Evolutionary conservation across 2,113 vertebrate species (phyloP), one percentile per base, ranked within the genome.

Genomic region (Glaucidium brasilianum): DNA sequence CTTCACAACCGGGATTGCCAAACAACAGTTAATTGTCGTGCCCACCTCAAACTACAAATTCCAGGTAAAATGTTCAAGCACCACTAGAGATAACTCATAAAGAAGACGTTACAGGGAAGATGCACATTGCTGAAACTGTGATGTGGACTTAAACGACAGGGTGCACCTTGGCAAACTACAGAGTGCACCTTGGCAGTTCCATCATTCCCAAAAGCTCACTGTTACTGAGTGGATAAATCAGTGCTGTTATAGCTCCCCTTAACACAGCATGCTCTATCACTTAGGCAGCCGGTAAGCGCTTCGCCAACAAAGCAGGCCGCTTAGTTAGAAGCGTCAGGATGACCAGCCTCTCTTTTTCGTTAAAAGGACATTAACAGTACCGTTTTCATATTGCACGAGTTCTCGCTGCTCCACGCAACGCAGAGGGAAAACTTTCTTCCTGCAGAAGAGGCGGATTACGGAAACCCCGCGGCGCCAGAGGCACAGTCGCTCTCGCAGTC

Each of bases 381-480:
- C 96, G 95, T 96, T 11, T 97, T 97, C 96, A 97, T 97, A 2
- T 2, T 92, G 82, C 5, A 14, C 56, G 66, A 52, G 60, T 11
- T 73, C 49, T 72, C 75, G n/a, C 47, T 5, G 92, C 60, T 72
- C 43, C 69, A 1, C 47, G 5, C 82, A 17, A 15, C 34, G 16
- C 45, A 49, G 5, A 37, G 19, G 30, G 22, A 37, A 82, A 73
- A 12, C 18, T 9, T 16, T 5, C 35, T 30, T 27, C 19, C 18
- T 10, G 41, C 32, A 26, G 20, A 71, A 11, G 27, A 66, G 2
- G 41, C 34, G 15, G 50, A 5, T 18, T 0, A 5, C 3, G 29
- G 67, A 2, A 53, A 41, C 45, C 0, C 30, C 1, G 39, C 34
- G 49, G 35, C 17, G 18, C 9, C 41, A 5, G 21, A 6, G 39